Percentiles rank a stretch among this genome's conserved stretches.
Conservation (phyloP, 2,113 vertebrate genomes). For the Ardeotis arabs region DNA sequence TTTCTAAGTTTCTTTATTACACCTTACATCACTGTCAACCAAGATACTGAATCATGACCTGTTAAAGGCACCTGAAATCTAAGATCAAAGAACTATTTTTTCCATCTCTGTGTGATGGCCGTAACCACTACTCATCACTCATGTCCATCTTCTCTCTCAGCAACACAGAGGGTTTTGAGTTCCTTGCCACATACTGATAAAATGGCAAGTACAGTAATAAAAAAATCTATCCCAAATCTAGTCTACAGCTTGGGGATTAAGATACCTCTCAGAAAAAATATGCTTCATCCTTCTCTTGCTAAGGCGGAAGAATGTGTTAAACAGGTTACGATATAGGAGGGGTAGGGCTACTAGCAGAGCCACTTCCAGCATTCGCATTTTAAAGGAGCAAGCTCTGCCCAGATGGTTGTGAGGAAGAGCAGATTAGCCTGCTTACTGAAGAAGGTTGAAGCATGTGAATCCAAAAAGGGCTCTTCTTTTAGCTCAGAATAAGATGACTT, state of each 20-base stretch:
- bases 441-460: not conserved
- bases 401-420: not conserved
- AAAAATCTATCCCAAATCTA: not conserved
- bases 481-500: not conserved
- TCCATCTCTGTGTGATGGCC: not conserved
- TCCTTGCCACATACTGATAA: not conserved
- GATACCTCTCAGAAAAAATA: not conserved
- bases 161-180: not conserved
- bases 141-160: not conserved
- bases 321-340: not conserved
- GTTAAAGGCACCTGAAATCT: not conserved
- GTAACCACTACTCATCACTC: not conserved
- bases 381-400: not conserved
- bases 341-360: not conserved
- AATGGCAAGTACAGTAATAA: not conserved
- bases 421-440: not conserved
- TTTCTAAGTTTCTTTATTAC: not conserved
- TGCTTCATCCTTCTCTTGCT: not conserved
- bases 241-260: not conserved
- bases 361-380: not conserved
- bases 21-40: not conserved
- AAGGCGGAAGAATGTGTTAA: not conserved
- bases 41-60: not conserved
- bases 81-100: not conserved
- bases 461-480: not conserved